Conservation (phyloP, 1,140 invertebrate species). For the Atta colombica region DNA sequence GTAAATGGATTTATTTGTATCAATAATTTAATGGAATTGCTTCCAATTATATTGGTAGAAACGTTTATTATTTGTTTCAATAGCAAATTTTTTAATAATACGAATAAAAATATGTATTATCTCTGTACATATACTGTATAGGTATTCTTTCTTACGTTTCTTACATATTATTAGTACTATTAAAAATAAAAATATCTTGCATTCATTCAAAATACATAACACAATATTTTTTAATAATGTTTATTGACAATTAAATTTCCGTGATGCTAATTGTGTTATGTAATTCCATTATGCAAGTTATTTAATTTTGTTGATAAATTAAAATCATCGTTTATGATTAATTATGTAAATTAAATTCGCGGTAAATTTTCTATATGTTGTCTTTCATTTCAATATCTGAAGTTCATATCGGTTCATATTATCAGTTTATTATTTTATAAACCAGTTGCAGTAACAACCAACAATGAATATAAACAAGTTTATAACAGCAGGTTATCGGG, state of each 20-base stretch:
- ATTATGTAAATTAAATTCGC: conserved; percentile 25
- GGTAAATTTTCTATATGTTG: neutral
- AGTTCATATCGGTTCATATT: neutral
- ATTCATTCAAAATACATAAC: neutral
- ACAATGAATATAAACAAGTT: conserved; percentile 38
- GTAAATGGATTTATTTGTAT: conserved; percentile 22
- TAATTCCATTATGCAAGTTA: conserved; percentile 22
- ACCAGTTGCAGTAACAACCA: neutral
- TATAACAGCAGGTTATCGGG: conserved; percentile 38
- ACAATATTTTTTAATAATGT: neutral
- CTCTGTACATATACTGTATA: neutral
- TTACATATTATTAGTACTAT: neutral
- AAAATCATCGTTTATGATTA: conserved; percentile 22
- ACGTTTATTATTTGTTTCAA: neutral
- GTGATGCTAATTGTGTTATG: neutral
- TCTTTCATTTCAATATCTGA: conserved; percentile 25
- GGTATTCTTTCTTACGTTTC: neutral
- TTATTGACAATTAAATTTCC: conserved; percentile 33
- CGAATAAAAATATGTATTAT: neutral
- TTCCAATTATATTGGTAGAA: conserved; percentile 2
- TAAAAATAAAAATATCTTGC: neutral
- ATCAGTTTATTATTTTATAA: conserved; percentile 18
- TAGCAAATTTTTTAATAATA: neutral
- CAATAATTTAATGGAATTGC: conserved; percentile 24
- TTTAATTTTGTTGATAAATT: neutral